phyloP scores from a whole-genome alignment of 1,140 invertebrate species.

The Nixonia krombeini region DNA sequence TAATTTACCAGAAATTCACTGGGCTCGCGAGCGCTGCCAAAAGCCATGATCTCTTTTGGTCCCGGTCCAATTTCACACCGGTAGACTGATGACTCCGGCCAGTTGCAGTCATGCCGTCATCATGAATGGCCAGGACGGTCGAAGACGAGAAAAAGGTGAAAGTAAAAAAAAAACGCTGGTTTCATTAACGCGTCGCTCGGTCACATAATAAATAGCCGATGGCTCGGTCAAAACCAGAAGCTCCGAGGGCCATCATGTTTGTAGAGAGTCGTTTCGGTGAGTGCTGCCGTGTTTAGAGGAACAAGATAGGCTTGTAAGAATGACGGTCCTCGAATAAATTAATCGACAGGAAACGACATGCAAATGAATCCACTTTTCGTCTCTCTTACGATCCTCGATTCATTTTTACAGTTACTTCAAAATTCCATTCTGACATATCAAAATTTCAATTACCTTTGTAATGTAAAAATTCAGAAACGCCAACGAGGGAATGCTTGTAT shows the following conservation, averaged over 20 bases:
- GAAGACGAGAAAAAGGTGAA: slow-evolving; percentile 22
- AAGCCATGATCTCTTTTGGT: slow-evolving; percentile 26
- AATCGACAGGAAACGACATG: slow-evolving; percentile 41
- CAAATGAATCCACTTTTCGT: slow-evolving; percentile 29
- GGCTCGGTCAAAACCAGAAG: slow-evolving; percentile 58
- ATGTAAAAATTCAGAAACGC: no score
- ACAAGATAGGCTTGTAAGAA: slow-evolving; percentile 11
- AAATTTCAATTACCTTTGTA: no score
- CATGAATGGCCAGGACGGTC: slow-evolving; percentile 30
- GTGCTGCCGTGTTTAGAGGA: slow-evolving; percentile 35
- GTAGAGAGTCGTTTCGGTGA: slow-evolving; percentile 27
- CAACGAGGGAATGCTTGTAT: no score
- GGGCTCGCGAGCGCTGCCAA: slow-evolving; percentile 13
- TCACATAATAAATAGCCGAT: slow-evolving; percentile 65
- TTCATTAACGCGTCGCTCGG: slow-evolving; percentile 58
- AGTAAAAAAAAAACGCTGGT: slow-evolving; percentile 41
- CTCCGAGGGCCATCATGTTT: slow-evolving; percentile 28
- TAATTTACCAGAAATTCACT: slow-evolving; percentile 12
- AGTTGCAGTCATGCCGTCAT: slow-evolving; percentile 23
- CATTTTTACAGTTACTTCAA: slow-evolving; percentile 37
- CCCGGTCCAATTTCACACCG: slow-evolving; percentile 23
- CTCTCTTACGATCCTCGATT: background rate
- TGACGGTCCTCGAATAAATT: slow-evolving; percentile 37
- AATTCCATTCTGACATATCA: slow-evolving; percentile 11
- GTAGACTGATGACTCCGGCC: slow-evolving; percentile 17